A percentile compares a stretch with the other conserved stretches of the same genome.
phyloP scores from a whole-genome alignment of 2,888 invertebrate genomes.

The Amaurobius ferox region DNA sequence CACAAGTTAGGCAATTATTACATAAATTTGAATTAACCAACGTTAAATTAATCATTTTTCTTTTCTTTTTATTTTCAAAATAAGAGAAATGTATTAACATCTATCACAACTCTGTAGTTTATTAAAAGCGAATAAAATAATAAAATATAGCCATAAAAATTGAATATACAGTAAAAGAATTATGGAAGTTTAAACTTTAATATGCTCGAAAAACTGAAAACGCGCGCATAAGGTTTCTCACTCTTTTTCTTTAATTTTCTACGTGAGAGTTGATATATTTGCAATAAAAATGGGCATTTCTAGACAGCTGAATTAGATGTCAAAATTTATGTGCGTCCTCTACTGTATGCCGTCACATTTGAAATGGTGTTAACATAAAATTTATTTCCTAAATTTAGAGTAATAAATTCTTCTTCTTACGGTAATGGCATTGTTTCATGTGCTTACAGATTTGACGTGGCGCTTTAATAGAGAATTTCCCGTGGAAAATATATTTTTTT shows the following conservation, averaged over 20 bases:
- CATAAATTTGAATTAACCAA: too few species aligned
- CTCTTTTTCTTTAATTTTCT: not conserved
- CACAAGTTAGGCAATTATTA: too few species aligned
- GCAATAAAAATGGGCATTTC: slow-evolving; percentile 9
- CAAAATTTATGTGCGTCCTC: not conserved
- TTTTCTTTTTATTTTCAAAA: too few species aligned
- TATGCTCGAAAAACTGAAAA: not conserved
- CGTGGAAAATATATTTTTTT: not conserved
- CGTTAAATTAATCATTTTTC: too few species aligned
- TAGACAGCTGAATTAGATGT: slow-evolving; percentile 13
- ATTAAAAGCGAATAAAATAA: too few species aligned
- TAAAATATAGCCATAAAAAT: too few species aligned
- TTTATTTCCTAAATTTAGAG: slow-evolving; percentile 11
- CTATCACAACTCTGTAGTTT: too few species aligned
- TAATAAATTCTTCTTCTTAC: not conserved
- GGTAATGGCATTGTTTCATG: slow-evolving; percentile 13
- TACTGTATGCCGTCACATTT: slow-evolving; percentile 5
- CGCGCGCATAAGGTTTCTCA: not conserved
- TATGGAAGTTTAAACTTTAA: not conserved
- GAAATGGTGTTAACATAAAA: slow-evolving; percentile 14
- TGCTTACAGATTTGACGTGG: not conserved
- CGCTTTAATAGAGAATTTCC: not conserved
- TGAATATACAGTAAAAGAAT: too few species aligned
- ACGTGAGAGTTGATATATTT: not conserved
- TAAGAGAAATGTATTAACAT: too few species aligned